Evolutionary conservation across 2,797 vertebrate genomes (phyloP), one percentile per base, ranked within the genome.

Genomic region (Eptatretus atami): DNA sequence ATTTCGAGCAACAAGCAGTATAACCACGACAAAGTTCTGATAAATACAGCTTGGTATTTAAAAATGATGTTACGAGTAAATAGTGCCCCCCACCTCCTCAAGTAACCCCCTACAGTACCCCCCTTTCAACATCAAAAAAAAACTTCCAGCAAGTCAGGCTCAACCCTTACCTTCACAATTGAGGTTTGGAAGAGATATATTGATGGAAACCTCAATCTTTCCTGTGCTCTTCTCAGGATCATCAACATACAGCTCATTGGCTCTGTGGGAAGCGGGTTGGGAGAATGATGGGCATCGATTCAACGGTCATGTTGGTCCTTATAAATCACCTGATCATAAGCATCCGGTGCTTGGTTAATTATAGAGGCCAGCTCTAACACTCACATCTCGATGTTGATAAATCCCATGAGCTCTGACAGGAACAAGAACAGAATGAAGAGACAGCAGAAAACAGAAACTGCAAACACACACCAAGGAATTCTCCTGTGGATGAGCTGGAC

Each of bases 191-290:
- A 95, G 79, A 76, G 80, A 93, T 80, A 94, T 78, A 79, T 94
- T 94, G 75, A 93, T 77, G 77, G 76, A 90, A 77, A 96, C 90
- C 70, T 94, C 90, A 74, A 96, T 96, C 79, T 95, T 94, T 71
- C 92, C 92, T 69, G 86, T 87, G 67, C 88, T 95, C 76, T 94
- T 98, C 78, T 96, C 92, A 3, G 92, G 88, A 74, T 98, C 87
- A 72, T 96, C 90, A 68, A 98, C 92, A 11, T 96, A 98, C 9
- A 98, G 80, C 73, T 98, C 88, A 65, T 94, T 98, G 72, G 96
- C 90, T 66, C 92, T 98, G 76, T 1, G 69, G 64, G 75, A 2
- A 70, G 63, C 63, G 19, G 54, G 3, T 9, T 3, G 6, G 66
- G 14, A 65, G 2, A 67, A 44, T 44, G 31, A 44, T 8, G 31